Base-by-base conservation (phyloP, 2,888 invertebrate genomes). In the Hybos culiciformis region DNA sequence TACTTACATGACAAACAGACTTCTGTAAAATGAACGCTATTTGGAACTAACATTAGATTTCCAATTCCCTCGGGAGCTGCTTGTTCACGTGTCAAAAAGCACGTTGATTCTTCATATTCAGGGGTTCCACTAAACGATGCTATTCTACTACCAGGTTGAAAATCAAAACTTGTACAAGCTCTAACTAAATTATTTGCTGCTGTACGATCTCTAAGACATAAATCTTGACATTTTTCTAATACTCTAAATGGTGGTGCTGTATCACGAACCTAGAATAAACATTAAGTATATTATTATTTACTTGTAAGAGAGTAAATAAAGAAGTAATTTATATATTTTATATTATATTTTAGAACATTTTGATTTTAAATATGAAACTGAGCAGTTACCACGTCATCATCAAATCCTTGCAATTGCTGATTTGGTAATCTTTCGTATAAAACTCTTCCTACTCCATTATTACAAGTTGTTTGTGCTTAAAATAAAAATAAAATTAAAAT, bases 11-110 rank as follows among this genome's bases (percentile, higher is more conserved):
- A 79, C 42, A 90, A 72, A 62, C 90, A 90, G 46, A 90, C 81
- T 73, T 90, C 90, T 42, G 84, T 85, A 61, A 88, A 90, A 60
- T 90, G 88, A 4, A 88, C 85, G 56, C 86, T 86, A 53, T 88
- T 88, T 2, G 87, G 87, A 8, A 87, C 85, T 44, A 85, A 73
- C 76, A 88, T 85, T n/a, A 90, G 72, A 49, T 81, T 83, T 26
- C 88, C 90, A 37, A 87, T 83, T 32, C 90, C 90, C 66, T 91
- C 90, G 0, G 90, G 88, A 41, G 80, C 78, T 0, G 87, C 83
- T 55, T 86, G 85, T 61, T 90, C 88, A 26, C 84, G 71, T 0
- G 87, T 86, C 49, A 91, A 65, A 60, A 85, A 88, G 58, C 90
- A 90, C 14, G 83, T 82, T 11, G 87, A 87, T 58, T 90, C 88